Conservation (phyloP, 2,797 vertebrate species). For the Rhinogobio ventralis region DNA sequence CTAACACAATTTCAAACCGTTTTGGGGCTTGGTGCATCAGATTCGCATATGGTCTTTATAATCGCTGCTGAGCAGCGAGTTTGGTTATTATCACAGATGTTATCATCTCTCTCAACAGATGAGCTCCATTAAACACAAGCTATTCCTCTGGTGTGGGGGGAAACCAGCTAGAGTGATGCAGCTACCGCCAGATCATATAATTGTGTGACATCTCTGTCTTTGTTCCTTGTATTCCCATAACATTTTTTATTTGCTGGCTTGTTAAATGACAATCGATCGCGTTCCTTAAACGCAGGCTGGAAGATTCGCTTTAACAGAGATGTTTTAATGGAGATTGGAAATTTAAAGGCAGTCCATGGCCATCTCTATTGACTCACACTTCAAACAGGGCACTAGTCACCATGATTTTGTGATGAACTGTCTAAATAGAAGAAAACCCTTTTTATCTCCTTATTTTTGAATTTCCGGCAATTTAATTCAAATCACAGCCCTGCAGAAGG, state of each 20-base stretch:
- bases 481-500: constrained; percentile 7
- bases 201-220: constrained; percentile 13
- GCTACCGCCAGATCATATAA: background rate
- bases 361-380: constrained; percentile 9
- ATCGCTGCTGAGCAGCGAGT: constrained; percentile 34
- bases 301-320: constrained; percentile 33
- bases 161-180: background rate
- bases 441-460: constrained; percentile 22
- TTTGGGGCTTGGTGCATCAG: constrained; percentile 6
- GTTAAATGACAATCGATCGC: constrained; percentile 26
- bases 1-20: constrained; percentile 33
- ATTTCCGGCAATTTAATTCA: constrained; percentile 11
- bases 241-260: constrained; percentile 16
- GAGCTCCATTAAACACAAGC: constrained; percentile 39
- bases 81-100: constrained; percentile 45
- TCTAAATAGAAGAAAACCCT: background rate
- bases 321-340: constrained; percentile 26
- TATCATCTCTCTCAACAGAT: constrained; percentile 40
- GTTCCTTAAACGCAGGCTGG: background rate
- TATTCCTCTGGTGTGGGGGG: constrained; percentile 21
- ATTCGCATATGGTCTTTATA: constrained; percentile 24
- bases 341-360: constrained; percentile 17
- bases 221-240: constrained; percentile 4
- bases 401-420: constrained; percentile 2
- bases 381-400: constrained; percentile 9